Evolutionary conservation across 2,888 invertebrate species (phyloP), one percentile per base, ranked within the genome.

Genomic region (Melinaea menophilus): DNA sequence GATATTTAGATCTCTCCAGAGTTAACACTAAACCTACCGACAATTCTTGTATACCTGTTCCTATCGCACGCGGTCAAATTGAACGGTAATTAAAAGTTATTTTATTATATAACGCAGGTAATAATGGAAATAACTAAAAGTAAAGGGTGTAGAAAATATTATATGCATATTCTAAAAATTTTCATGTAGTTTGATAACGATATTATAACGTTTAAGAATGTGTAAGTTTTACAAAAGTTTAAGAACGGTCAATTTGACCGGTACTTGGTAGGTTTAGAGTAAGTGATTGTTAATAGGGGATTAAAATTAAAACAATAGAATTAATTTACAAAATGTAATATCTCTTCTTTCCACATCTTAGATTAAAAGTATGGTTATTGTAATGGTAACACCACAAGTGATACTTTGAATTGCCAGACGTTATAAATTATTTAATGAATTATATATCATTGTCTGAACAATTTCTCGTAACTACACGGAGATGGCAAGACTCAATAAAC

Each of bases 241-340:
- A 22, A 22, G 22, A 22, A 22, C 22, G 22, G 22, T 22, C 22
- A 22, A 22, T 22, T 1, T 22, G 22, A 46, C 11, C 7, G 3
- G n/a, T 46, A 4, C 12, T 9, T 11, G 11, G 9, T 4, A n/a
- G 12, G 46, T 46, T n/a, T 46, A n/a, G 11, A 2, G 11, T 46
- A 3, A 46, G n/a, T 46, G 4, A 46, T n/a, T 46, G 7, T 46
- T 46, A 46, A 46, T n/a, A 46, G 12, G 7, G 22, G 61, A 63
- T 59, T 5, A 48, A 58, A 69, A 76, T 37, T 73, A 69, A 88
- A 88, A 87, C 84, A 75, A 81, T 60, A 57, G 62, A 61, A 73
- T 69, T 88, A 85, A 84, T 89, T 89, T 89, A 89, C 85, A 90
- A 90, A 90, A 88, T 83, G 85, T 89, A 88, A 86, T 86, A 84